Evolutionary conservation across 2,888 invertebrate genomes (phyloP).

Genomic region (Melanchra persicariae): DNA sequence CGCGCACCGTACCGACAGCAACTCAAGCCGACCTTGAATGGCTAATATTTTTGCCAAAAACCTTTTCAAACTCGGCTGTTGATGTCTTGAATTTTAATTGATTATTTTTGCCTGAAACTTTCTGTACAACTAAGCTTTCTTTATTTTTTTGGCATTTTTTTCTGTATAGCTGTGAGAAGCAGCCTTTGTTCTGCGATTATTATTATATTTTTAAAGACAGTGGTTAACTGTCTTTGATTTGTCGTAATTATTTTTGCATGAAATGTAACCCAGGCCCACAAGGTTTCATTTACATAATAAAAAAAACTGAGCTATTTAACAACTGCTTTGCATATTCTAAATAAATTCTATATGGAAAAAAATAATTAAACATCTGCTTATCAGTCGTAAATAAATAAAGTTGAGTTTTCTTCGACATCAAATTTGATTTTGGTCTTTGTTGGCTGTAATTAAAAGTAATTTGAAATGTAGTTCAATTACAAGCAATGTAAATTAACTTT

Average conservation of each 20-base stretch:
- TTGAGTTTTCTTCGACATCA: too few relatives aligned
- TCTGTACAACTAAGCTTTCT: not conserved
- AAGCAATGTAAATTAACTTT: conserved; percentile 9
- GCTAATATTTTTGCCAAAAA: conserved; percentile 34
- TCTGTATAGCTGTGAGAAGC: too few relatives aligned
- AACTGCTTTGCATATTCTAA: too few relatives aligned
- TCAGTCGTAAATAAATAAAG: not conserved
- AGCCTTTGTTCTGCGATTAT: not conserved
- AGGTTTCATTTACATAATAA: too few relatives aligned
- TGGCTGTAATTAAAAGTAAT: not conserved
- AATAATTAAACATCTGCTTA: not conserved
- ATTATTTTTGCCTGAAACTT: not conserved
- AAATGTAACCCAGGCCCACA: too few relatives aligned
- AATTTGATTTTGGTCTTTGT: not conserved
- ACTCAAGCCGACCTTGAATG: conserved; percentile 57
- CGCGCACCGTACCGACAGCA: conserved; percentile 77
- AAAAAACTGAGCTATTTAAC: not conserved
- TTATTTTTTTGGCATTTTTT: not conserved
- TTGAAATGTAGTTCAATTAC: not conserved
- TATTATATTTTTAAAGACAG: not conserved
- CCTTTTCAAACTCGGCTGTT: not conserved
- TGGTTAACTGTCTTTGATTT: not conserved
- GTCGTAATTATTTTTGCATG: not conserved
- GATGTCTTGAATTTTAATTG: not conserved
- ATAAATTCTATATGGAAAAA: not conserved